Evolutionary conservation across 2,888 invertebrate genomes (phyloP).

Genomic region (Polymixis lichenea): DNA sequence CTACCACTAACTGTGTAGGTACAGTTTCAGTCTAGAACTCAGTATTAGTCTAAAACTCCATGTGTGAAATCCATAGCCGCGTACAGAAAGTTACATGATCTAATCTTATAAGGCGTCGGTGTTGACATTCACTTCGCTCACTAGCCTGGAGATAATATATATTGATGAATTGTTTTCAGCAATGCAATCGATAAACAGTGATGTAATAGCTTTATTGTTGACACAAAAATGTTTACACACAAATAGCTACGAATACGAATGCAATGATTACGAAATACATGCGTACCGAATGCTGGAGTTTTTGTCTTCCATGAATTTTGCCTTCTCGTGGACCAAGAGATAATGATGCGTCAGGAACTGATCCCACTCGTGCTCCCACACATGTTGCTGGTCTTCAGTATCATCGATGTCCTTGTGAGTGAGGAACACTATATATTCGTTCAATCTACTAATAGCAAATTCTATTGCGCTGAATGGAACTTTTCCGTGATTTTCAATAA

Average conservation of each 20-base stretch:
- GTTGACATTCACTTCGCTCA: conserved; percentile 39
- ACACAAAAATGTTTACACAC: conserved; percentile 63
- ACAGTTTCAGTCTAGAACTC: background rate
- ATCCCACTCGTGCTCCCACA: conserved; percentile 98
- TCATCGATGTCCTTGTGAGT: conserved; percentile 95
- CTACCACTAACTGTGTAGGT: background rate
- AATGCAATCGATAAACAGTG: conserved; percentile 65
- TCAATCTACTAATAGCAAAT: conserved; percentile 95
- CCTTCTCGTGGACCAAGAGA: conserved; percentile 92
- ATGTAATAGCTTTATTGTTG: conserved; percentile 64
- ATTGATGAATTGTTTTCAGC: conserved; percentile 62
- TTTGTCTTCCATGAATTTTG: conserved; percentile 87
- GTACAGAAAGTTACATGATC: conserved; percentile 16
- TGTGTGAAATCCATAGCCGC: background rate
- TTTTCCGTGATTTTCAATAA: conserved; percentile 91
- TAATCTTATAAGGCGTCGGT: conserved; percentile 40
- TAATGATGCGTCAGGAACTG: conserved; percentile 94
- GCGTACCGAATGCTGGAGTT: conserved; percentile 80
- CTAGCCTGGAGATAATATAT: conserved; percentile 47
- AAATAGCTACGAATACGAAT: conserved; percentile 40
- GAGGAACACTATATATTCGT: conserved; percentile 93
- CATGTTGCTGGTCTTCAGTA: conserved; percentile 91
- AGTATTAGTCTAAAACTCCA: background rate
- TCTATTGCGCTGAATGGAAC: conserved; percentile 94
- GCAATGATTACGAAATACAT: conserved; percentile 40